A percentile compares a stretch with the other conserved stretches of the same genome.
These are phyloP conservation scores for Eubasilissa regina DNA, from an alignment of 1,140 invertebrate genomes.

Conservation along the genomic window DNA sequence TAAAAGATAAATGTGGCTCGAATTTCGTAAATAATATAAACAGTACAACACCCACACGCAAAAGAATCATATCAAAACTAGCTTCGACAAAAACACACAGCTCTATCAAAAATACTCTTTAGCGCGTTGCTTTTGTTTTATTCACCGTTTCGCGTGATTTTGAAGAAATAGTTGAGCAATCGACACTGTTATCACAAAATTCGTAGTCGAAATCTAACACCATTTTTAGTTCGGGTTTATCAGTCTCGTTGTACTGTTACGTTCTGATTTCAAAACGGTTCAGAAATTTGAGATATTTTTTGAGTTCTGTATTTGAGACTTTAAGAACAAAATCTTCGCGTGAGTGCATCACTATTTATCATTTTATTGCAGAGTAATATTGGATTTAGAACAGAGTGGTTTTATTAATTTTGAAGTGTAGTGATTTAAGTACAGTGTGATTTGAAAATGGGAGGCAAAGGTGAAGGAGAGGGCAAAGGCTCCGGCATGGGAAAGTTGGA, in stretches of 20 bases:
- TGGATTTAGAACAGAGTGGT: neutral
- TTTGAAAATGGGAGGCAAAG: conserved; percentile 63
- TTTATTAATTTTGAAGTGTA: neutral
- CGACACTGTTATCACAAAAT: conserved; percentile 24
- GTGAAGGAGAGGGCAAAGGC: conserved; percentile 67
- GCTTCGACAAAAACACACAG: too few species aligned
- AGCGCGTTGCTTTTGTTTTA: too few species aligned
- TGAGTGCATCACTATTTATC: neutral
- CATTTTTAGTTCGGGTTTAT: conserved; percentile 1
- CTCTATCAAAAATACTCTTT: neutral
- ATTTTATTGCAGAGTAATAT: neutral
- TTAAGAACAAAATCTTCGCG: neutral
- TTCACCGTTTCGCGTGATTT: too few species aligned
- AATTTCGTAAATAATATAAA: neutral
- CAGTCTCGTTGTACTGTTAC: neutral
- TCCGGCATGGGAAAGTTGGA: conserved; percentile 73
- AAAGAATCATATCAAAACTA: too few species aligned
- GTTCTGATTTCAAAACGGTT: neutral
- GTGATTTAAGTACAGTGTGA: neutral
- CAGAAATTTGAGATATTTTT: neutral
- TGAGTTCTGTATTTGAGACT: too few species aligned
- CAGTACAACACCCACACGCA: neutral
- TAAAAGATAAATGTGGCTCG: conserved; percentile 1
- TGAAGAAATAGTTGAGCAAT: conserved; percentile 18
- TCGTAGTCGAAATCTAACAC: conserved; percentile 9